Conservation (phyloP, 2,888 invertebrate genomes). For the Nomada lathburiana region DNA sequence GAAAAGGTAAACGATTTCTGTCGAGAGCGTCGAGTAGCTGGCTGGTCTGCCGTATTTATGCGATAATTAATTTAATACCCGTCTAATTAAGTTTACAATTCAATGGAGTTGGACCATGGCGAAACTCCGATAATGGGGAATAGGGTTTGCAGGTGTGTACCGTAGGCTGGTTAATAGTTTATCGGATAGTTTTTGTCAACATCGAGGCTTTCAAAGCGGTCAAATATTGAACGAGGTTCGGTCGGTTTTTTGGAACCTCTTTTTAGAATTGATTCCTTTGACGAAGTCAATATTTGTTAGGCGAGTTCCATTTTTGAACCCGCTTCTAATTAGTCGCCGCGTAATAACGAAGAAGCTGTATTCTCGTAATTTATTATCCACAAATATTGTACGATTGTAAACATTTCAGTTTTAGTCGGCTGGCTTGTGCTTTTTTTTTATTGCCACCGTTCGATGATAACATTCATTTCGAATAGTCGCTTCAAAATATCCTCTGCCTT, state of each 20-base stretch:
- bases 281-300: background rate
- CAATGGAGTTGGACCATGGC: background rate
- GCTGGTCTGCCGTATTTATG: slow-evolving; percentile 14
- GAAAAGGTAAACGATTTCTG: background rate
- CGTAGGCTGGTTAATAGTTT: slow-evolving; percentile 42
- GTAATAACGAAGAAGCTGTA: no score
- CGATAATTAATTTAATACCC: slow-evolving; percentile 53
- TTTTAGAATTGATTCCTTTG: background rate
- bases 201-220: slow-evolving; percentile 19
- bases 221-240: slow-evolving; percentile 10
- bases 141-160: slow-evolving; percentile 28
- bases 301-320: background rate
- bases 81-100: slow-evolving; percentile 45
- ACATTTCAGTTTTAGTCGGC: no score
- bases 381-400: no score
- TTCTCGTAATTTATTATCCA: no score
- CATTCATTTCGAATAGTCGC: no score
- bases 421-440: no score
- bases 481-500: no score
- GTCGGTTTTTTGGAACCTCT: background rate
- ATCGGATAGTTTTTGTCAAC: slow-evolving; percentile 41
- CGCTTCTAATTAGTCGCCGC: background rate
- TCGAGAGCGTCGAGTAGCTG: background rate
- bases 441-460: no score
- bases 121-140: slow-evolving; percentile 47